Percentiles rank a stretch among this genome's conserved stretches.
Evolutionary conservation across 2,888 invertebrate genomes (phyloP).

Genomic region (Arenicola marina): DNA sequence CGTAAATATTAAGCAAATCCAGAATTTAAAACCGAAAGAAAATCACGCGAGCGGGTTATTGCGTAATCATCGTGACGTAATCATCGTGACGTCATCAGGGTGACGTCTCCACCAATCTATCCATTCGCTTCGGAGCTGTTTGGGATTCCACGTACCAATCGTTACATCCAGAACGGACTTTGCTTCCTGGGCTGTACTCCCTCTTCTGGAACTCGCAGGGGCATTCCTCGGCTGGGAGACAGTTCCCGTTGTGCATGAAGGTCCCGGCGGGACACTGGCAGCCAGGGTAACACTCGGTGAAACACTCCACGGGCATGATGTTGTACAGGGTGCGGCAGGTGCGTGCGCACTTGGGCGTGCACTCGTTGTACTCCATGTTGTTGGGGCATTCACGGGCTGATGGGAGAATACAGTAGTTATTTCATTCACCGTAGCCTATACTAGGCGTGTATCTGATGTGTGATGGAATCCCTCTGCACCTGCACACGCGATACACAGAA

Average conservation of each 20-base stretch:
- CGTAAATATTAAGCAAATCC: too few relatives aligned
- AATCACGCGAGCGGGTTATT: too few relatives aligned
- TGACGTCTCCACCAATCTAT: too few relatives aligned
- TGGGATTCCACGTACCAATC: constrained; percentile 40
- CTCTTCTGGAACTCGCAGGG: constrained; percentile 34
- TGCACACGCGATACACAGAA: too few relatives aligned
- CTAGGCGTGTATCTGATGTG: too few relatives aligned
- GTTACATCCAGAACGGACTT: constrained; percentile 42
- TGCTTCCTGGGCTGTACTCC: constrained; percentile 32
- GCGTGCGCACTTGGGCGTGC: constrained; percentile 78
- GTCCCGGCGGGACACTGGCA: constrained; percentile 28
- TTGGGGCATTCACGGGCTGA: constrained; percentile 46
- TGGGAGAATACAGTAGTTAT: too few relatives aligned
- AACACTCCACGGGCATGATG: constrained; percentile 23
- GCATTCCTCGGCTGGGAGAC: constrained; percentile 18
- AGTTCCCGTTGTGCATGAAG: constrained; percentile 18
- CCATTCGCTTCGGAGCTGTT: too few relatives aligned
- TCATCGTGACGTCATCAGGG: too few relatives aligned
- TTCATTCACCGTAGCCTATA: too few relatives aligned
- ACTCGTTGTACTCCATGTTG: constrained; percentile 78
- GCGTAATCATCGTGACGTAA: too few relatives aligned
- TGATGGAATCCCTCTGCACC: too few relatives aligned
- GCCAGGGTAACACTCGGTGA: constrained; percentile 22
- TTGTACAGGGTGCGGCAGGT: constrained; percentile 67
- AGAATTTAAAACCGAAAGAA: too few relatives aligned